Percentiles rank a stretch among this genome's conserved stretches.
phyloP scores from a whole-genome alignment of 1,140 invertebrate genomes.

The Eupeodes corollae region DNA sequence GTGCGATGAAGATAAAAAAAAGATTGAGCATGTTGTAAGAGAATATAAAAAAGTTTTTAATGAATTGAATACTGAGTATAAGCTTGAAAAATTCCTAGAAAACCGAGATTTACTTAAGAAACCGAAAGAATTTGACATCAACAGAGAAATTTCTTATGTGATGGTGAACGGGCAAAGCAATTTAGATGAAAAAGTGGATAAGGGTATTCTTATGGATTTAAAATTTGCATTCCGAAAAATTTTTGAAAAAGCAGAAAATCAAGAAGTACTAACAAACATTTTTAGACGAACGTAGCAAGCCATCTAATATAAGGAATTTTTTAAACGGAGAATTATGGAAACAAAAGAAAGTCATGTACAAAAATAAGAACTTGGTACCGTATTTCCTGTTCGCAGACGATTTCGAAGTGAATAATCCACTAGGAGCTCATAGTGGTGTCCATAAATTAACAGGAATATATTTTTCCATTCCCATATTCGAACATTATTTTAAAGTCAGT shows the following conservation, averaged over 20 bases:
- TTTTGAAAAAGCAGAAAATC: conserved; percentile 4
- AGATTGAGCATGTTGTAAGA: background rate
- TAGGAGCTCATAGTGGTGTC: conserved; percentile 20
- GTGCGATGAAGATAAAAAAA: conserved; percentile 2
- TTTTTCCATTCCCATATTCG: conserved; percentile 17
- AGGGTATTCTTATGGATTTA: conserved; percentile 7
- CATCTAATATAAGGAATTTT: background rate
- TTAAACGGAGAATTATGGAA: background rate
- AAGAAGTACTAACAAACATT: background rate
- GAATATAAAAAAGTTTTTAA: conserved; percentile 8
- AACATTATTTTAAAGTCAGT: conserved; percentile 16
- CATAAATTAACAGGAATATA: conserved; percentile 27
- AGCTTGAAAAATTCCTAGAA: conserved; percentile 5
- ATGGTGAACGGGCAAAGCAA: conserved; percentile 3
- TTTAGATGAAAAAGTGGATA: conserved; percentile 6
- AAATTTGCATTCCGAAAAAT: conserved; percentile 10
- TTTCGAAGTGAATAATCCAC: conserved; percentile 24
- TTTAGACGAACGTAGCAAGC: background rate
- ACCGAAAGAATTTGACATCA: conserved; percentile 7
- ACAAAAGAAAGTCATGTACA: background rate
- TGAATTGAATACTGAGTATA: conserved; percentile 6
- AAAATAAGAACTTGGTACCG: background rate
- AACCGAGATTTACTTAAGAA: conserved; percentile 1
- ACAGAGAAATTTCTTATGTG: conserved; percentile 3
- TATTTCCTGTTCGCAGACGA: conserved; percentile 3